Evolutionary conservation across 2,113 vertebrate species (phyloP).

Genomic region (Pelodiscus sinensis): DNA sequence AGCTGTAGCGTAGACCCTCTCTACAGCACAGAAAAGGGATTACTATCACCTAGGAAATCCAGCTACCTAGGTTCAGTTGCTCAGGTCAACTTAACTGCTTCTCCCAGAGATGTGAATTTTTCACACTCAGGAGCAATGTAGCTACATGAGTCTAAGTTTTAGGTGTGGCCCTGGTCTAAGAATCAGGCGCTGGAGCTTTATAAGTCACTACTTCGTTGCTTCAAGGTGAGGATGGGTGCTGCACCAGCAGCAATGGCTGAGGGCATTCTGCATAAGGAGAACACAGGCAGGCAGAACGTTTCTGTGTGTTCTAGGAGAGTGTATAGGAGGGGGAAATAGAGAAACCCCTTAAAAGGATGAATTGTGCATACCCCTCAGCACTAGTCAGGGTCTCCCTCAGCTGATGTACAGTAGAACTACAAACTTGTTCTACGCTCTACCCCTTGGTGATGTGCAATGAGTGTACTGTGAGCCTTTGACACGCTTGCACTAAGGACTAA

Average conservation of each 20-base stretch:
- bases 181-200: background rate
- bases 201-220: background rate
- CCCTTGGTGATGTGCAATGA: background rate
- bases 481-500: background rate
- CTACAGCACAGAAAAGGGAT: no score
- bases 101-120: background rate
- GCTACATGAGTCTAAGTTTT: background rate
- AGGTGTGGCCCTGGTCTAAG: background rate
- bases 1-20: no score
- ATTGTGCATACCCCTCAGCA: background rate
- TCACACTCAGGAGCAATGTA: background rate
- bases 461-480: background rate
- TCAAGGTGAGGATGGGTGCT: background rate
- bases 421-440: background rate
- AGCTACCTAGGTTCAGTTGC: no score
- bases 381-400: rapidly evolving
- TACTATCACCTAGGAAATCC: no score
- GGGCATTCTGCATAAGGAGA: background rate
- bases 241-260: background rate
- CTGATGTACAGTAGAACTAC: rapidly evolving
- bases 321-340: background rate
- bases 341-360: background rate
- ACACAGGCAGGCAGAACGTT: background rate
- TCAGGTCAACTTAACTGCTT: no score
- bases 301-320: background rate